These are phyloP conservation scores for Amblyraja radiata DNA, from an alignment of 2,797 vertebrate species.

Conservation along the genomic window DNA sequence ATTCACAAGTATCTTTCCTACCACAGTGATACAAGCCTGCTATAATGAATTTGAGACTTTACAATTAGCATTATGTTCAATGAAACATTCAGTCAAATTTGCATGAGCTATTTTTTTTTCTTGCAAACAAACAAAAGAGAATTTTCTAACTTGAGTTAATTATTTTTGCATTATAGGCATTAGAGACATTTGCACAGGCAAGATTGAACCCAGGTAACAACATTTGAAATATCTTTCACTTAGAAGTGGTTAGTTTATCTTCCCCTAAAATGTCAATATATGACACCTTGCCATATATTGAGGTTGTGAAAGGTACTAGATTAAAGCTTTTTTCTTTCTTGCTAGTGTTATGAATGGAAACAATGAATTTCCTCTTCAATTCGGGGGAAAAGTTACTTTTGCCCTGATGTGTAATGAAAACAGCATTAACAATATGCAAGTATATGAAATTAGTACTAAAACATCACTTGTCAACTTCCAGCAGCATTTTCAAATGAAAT, in stretches of 20 bases:
- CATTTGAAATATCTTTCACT: not conserved
- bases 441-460: too few relatives aligned
- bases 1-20: not conserved
- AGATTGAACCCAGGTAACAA: not conserved
- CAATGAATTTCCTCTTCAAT: not conserved
- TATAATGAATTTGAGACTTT: not conserved
- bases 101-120: not conserved
- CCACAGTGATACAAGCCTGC: not conserved
- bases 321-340: not conserved
- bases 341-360: not conserved
- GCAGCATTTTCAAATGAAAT: too few relatives aligned
- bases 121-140: not conserved
- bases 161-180: not conserved
- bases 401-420: not conserved
- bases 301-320: not conserved
- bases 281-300: not conserved
- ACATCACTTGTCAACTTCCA: too few relatives aligned
- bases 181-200: not conserved
- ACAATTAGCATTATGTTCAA: not conserved
- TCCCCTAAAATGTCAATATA: not conserved
- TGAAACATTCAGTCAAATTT: not conserved
- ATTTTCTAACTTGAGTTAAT: conserved; percentile 9
- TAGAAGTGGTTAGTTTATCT: not conserved
- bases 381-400: not conserved
- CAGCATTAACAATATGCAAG: not conserved